Conservation (phyloP, 2,888 invertebrate species). For the Euphydryas editha region DNA sequence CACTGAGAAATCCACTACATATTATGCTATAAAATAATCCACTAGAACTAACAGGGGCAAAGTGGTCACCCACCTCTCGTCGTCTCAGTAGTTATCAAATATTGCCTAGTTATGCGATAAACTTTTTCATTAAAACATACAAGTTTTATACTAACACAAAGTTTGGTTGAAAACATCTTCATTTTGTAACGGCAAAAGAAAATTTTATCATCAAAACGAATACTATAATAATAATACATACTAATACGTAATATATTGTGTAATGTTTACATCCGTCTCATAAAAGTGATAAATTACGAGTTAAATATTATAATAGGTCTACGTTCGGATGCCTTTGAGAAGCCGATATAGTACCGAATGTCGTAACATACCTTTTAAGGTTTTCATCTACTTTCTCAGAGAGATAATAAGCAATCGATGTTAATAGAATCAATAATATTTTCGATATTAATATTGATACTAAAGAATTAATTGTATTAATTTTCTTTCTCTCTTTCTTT, state of each 20-base stretch:
- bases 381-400: background rate
- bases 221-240: no score
- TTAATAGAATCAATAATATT: background rate
- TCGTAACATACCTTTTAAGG: constrained; percentile 1
- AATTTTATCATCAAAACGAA: background rate
- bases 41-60: no score
- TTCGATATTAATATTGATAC: background rate
- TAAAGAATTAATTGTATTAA: background rate
- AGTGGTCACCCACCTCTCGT: no score
- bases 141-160: no score
- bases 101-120: no score
- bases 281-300: constrained; percentile 13
- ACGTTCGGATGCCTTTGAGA: constrained; percentile 1
- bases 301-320: constrained; percentile 12
- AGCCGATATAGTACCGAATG: constrained; percentile 8
- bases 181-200: background rate
- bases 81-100: no score
- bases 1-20: no score
- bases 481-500: no score
- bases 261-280: constrained; percentile 11
- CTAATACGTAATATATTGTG: constrained; percentile 14
- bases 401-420: background rate
- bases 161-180: no score
- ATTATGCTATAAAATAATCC: no score
- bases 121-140: no score